Evolutionary conservation across 2,888 invertebrate genomes (phyloP).

Genomic region (Himalopsyche anomala): DNA sequence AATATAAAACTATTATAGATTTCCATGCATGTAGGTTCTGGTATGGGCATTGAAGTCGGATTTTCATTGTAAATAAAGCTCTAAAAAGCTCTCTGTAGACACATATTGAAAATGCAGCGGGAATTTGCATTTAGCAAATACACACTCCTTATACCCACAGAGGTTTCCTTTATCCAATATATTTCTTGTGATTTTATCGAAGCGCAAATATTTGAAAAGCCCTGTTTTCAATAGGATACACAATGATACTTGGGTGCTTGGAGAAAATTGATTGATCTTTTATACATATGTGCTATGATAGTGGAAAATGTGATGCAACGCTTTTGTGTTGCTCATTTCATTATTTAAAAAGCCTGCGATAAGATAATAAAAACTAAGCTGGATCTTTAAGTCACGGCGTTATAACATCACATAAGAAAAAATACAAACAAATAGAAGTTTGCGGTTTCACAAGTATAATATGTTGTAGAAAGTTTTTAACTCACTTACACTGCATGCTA

Average conservation of each 20-base stretch:
- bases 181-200: not conserved
- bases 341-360: too few species aligned
- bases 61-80: constrained; percentile 8
- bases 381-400: too few species aligned
- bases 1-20: too few species aligned
- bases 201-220: not conserved
- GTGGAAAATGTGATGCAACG: too few species aligned
- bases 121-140: constrained; percentile 29
- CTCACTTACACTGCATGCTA: too few species aligned
- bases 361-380: too few species aligned
- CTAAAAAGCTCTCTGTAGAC: not conserved
- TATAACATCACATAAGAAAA: too few species aligned
- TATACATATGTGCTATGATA: not conserved
- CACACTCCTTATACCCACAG: not conserved
- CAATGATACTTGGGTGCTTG: not conserved
- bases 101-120: not conserved
- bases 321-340: too few species aligned
- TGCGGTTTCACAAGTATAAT: too few species aligned
- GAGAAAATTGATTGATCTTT: not conserved
- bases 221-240: not conserved
- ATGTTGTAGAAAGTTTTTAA: too few species aligned
- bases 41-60: not conserved
- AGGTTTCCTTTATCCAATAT: not conserved
- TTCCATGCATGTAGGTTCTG: too few species aligned
- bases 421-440: too few species aligned